A percentile compares a stretch with the other conserved stretches of the same genome.
Conservation (phyloP, 2,888 invertebrate species). For the Caenorhabditis parvicauda region DNA sequence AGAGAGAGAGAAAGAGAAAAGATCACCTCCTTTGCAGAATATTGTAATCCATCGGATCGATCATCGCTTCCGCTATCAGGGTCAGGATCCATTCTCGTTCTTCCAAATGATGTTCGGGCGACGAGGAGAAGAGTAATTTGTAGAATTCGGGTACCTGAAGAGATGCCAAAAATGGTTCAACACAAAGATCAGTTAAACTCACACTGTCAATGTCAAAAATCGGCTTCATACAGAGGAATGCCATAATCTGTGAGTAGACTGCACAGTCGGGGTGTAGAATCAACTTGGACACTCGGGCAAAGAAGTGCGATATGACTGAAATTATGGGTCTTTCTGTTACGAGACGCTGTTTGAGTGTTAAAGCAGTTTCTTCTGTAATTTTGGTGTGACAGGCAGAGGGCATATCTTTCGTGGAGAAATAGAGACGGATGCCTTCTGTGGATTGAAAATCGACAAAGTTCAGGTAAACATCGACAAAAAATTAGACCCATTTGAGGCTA, state of each 20-base stretch:
- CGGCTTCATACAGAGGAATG: conserved; percentile 77
- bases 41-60: conserved; percentile 75
- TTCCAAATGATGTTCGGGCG: conserved; percentile 69
- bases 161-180: not conserved
- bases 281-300: conserved; percentile 74
- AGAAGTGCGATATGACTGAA: conserved; percentile 71
- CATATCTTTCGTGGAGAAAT: too few relatives aligned
- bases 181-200: not conserved
- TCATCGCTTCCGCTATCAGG: conserved; percentile 76
- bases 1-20: not conserved
- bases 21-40: conserved; percentile 68
- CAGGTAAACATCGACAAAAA: too few relatives aligned
- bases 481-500: too few relatives aligned
- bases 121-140: conserved; percentile 78
- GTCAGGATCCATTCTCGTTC: conserved; percentile 79
- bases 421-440: too few relatives aligned
- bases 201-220: conserved; percentile 74
- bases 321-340: too few relatives aligned
- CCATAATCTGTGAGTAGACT: conserved; percentile 77
- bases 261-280: conserved; percentile 76
- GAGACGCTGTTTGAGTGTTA: too few relatives aligned
- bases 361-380: too few relatives aligned
- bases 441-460: too few relatives aligned
- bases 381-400: too few relatives aligned
- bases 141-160: conserved; percentile 78